Conservation (phyloP, 2,797 vertebrate genomes). For the Agapornis canus region DNA sequence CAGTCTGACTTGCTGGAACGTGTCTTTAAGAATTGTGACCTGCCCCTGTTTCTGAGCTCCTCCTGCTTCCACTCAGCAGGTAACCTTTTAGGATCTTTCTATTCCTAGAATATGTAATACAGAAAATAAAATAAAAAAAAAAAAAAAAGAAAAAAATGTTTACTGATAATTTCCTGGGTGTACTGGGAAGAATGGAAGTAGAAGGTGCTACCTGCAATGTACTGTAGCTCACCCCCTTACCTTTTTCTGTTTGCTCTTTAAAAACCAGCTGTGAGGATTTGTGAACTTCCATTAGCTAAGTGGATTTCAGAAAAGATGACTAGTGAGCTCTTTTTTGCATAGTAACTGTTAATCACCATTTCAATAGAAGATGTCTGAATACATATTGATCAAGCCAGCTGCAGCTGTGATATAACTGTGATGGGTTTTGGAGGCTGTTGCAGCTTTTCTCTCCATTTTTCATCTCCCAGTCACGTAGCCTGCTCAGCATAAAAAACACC, state of each 20-base stretch:
- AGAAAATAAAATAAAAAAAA: not conserved
- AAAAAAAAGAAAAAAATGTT: not conserved
- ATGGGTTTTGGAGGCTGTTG: not conserved
- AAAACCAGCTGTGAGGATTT: not conserved
- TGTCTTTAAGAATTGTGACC: not conserved
- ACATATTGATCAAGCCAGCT: conserved; percentile 24
- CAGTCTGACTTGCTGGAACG: not conserved
- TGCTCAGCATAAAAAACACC: not conserved
- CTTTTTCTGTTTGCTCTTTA: not conserved
- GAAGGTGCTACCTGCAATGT: not conserved
- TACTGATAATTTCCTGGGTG: not conserved
- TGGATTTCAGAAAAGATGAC: conserved; percentile 2
- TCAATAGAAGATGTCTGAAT: conserved; percentile 35
- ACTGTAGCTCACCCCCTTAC: not conserved
- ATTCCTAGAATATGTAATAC: not conserved
- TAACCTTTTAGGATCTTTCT: not conserved
- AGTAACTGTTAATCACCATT: not conserved
- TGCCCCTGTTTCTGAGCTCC: not conserved
- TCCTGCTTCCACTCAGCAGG: not conserved
- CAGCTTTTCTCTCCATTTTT: not conserved
- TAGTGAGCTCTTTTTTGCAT: not conserved
- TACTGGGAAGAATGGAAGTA: not conserved
- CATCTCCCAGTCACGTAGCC: not conserved
- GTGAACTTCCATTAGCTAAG: not conserved
- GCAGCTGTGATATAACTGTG: not conserved